Base-by-base conservation (phyloP, 1,140 invertebrate species). In the Ceratina calcarata region DNA sequence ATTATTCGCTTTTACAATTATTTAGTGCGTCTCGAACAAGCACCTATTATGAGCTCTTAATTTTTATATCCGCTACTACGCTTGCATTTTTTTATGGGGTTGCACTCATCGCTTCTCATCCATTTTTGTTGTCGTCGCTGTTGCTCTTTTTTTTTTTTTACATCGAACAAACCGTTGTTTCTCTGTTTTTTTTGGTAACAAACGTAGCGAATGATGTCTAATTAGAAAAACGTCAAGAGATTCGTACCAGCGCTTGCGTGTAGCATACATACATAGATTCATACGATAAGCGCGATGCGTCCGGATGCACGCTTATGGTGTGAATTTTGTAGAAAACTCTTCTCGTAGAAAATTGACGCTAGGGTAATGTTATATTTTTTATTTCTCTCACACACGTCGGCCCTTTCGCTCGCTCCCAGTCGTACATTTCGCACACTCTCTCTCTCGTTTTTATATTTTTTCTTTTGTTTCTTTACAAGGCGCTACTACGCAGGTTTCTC, bases 311-410 rank as follows among this genome's bases (percentile, higher is more conserved):
- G 80, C 79, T 81, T 85, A 86, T 82, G 65, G 80, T 69, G 78
- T 87, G 84, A 87, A 86, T 86, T 78, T 83, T 80, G 84, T 86
- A 86, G 81, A 83, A 86, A 86, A 86, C 81, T 86, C 78, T 88
- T 67, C 86, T 91, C 85, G 90, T 92, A 92, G 90, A 92, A 92
- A 92, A 92, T 92, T 92, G 91, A 93, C 90, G 86, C 90, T 92
- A 92, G 89, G 91, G 89, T 92, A 88, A 91, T 91, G 61, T 80
- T 68, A 60, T 57, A 80, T 67, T 74, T 10, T 75, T 3, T 81
- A 32, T 69, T 18, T 61, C 57, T 51, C 16, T 16, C 71, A 32
- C 64, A 10, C 24, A 3, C 62, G 12, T n/a, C 1, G 55, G 10
- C n/a, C 32, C n/a, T 37, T 24, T 66, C 51, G 27, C 22, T 22